These are phyloP conservation scores for Oreonectes daqikongensis DNA, from an alignment of 2,797 vertebrate species.

Conservation along the genomic window DNA sequence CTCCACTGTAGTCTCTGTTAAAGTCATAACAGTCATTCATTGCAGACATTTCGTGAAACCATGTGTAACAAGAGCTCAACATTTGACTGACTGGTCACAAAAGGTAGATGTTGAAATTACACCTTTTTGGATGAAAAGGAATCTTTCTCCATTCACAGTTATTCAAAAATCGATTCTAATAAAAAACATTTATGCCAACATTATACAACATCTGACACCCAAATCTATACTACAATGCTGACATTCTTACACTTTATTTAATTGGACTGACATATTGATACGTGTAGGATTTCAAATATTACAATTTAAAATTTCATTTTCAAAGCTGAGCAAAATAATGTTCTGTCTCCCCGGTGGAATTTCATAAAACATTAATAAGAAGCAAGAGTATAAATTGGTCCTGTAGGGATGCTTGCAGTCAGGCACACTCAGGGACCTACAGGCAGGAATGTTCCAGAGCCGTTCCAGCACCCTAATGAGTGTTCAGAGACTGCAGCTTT, in stretches of 20 bases:
- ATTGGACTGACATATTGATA: not conserved
- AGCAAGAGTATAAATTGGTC: conserved; percentile 42
- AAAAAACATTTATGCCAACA: not conserved
- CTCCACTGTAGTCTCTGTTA: conserved; percentile 43
- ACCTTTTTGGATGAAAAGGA: not conserved
- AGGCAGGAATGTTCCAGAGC: conserved; percentile 55
- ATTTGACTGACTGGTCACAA: not conserved
- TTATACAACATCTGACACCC: not conserved
- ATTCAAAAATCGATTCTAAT: not conserved
- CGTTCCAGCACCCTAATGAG: conserved; percentile 56
- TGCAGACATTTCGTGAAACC: conserved; percentile 39
- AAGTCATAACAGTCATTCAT: conserved; percentile 36
- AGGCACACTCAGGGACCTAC: conserved; percentile 35
- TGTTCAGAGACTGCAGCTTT: conserved; percentile 41
- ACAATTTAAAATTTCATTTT: conserved; percentile 2
- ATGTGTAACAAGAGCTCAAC: not conserved
- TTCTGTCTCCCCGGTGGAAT: conserved; percentile 17
- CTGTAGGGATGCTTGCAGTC: conserved; percentile 49
- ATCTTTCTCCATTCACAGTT: not conserved
- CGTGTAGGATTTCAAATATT: conserved; percentile 9
- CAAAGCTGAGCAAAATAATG: conserved; percentile 12
- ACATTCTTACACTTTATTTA: not conserved
- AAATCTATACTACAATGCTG: not conserved
- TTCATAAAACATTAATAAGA: conserved; percentile 16
- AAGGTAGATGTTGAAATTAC: not conserved